Base-by-base conservation (phyloP, 2,888 invertebrate species). In the Spisula subtruncata region DNA sequence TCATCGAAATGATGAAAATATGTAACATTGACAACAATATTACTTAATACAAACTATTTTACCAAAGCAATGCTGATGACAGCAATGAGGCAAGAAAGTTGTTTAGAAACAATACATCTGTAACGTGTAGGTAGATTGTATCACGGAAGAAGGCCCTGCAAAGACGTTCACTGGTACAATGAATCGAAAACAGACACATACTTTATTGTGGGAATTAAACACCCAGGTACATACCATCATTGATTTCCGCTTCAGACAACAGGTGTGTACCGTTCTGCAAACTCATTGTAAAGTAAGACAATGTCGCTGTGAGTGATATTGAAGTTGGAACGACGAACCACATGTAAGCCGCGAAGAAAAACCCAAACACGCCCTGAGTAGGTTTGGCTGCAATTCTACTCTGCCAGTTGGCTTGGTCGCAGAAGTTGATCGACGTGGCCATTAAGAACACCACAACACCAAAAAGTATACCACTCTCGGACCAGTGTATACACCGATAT, bases 391-490 rank as follows among this genome's bases (percentile, higher is more conserved):
- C 96, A 32, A 96, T 95, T 1, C 95, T 91, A 84, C 95, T 96
- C 92, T 96, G 96, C 96, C 96, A 96, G 86, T 96, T 95, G 8
- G 96, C 96, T 89, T 95, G 95, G 79, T 95, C 95, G 94, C 87
- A 91, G 84, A 94, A 94, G 88, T 94, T 91, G 66, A 94, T 83
- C 1, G 93, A 93, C 4, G 92, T 92, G 1, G 93, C 92, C 92
- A 93, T 92, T 20, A 94, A 90, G 14, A 94, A 81, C 2, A 93
- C 29, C 6, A 94, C 90, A 2, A 94, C 84, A 18, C 94, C 95
- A 89, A 94, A 95, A 8, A 95, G 92, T 46, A 94, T 81, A 41
- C 94, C 94, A 1, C 94, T 93, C 79, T 93, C 87, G 2, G 94
- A 94, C 85, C 94, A 94, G 82, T n/a, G 94, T 93, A 85, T 95